Evolutionary conservation across 2,888 invertebrate species (phyloP).

Genomic region (Drosophila putrida): DNA sequence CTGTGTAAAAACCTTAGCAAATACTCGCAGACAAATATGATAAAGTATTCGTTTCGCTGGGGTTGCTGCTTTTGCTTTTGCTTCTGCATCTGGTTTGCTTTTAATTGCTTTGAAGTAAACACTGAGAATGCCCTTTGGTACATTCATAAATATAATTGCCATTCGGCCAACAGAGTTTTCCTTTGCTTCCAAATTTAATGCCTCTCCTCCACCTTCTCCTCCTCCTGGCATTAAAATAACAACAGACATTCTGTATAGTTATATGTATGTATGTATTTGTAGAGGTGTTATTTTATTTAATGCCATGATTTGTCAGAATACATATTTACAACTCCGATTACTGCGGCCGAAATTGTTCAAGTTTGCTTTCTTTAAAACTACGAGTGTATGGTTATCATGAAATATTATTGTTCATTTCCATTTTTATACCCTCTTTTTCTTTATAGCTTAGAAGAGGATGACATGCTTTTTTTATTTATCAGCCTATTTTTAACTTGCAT

Average conservation of each 20-base stretch:
- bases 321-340: conserved; percentile 41
- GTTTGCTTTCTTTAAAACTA: conserved; percentile 6
- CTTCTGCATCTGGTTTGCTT: conserved; percentile 56
- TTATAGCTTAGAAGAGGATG: background rate
- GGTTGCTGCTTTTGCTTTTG: conserved; percentile 30
- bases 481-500: too few species aligned
- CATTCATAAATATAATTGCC: conserved; percentile 79
- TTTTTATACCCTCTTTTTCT: background rate
- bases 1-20: conserved; percentile 61
- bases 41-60: conserved; percentile 59
- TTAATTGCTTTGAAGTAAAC: conserved; percentile 80
- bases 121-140: conserved; percentile 67
- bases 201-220: conserved; percentile 19
- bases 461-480: too few species aligned
- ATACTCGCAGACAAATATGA: conserved; percentile 76
- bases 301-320: conserved; percentile 55
- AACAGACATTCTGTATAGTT: background rate
- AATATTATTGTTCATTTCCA: too few species aligned
- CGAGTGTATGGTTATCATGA: too few species aligned
- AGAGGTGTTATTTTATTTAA: conserved; percentile 47
- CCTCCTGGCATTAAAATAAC: conserved; percentile 9
- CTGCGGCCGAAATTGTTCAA: conserved; percentile 16
- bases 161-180: conserved; percentile 39
- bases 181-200: conserved; percentile 52
- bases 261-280: conserved; percentile 3